Base-by-base conservation (phyloP, 2,888 invertebrate genomes). In the Drosophila nigricruria region DNA sequence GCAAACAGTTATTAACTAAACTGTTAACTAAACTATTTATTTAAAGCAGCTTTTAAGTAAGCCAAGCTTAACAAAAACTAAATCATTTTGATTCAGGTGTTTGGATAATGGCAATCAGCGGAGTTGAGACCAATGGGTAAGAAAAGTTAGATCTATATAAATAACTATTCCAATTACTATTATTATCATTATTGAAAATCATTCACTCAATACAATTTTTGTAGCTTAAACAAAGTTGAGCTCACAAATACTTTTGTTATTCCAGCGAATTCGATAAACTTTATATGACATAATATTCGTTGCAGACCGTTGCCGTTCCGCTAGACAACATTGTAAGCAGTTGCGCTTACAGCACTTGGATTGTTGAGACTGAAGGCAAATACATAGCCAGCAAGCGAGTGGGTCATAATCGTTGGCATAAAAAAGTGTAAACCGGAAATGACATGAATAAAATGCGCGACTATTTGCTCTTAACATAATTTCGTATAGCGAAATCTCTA, bases 341-440 rank as follows among this genome's bases (percentile, higher is more conserved):
- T 54, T 34, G 23, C 34, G 16, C 16, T 34, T 34, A 18, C 30
- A 49, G 49, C 49, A 18, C 34, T 34, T 52, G 50, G 50, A 34
- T 32, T 38, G 53, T 53, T 53, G 18, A 56, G 42, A 56, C 56
- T 30, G 42, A 40, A 42, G 54, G 59, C 62, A 61, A 68, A 49
- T 74, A 34, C 27, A 27, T 27, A 47, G n/a, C 45, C 4, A 47
- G 47, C 30, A 1, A 18, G 58, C 47, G 27, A 77, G 57, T 66
- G 67, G 78, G 67, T 70, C 68, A 84, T 87, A 81, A 87, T 87
- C 88, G 68, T 65, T 71, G 85, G 82, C 82, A 69, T 57, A 69
- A 79, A 88, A 72, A 72, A 79, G 79, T 69, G 85, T 69, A 60
- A 71, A 67, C 71, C 84, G 82, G 89, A 83, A 86, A 89, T 87